Base-by-base conservation (phyloP, 1,140 invertebrate genomes). In the Fopius arisanus region DNA sequence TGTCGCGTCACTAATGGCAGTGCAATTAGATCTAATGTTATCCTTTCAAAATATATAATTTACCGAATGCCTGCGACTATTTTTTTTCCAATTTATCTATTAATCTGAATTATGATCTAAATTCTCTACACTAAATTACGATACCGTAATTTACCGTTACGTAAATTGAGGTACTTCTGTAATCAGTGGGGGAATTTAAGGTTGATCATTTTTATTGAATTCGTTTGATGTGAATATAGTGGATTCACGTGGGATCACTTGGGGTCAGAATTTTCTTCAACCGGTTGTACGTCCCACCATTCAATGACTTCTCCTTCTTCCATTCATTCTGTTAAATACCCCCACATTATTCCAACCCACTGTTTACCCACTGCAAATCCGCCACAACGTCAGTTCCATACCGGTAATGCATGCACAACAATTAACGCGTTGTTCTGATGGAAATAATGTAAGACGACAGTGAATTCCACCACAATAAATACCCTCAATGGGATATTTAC, bases 241-340 rank as follows among this genome's bases (percentile, higher is more conserved):
- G 12, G 4, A 43, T 14, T 48, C 9, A 5, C 16, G 16, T 7
- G 2, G 14, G 43, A 48, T 48, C 43, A 19, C 10, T 59, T 59
- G 26, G 21, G 54, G 54, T 51, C 54, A 59, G 3, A 59, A 59
- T 59, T 59, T 59, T 59, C 14, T 59, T 2, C 19, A 59, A 59
- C 54, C 54, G 54, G 54, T 59, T 59, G 54, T 28, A 0, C 23
- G 54, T 59, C 23, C 54, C 54, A 59, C 54, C 54, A 59, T 59
- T n/a, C 19, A 14, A 19, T 59, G 10, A 59, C 54, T 59, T 59
- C 54, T 51, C 43, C 43, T 51, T 16, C 43, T 59, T 23, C 54
- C 3, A 26, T 59, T 59, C 21, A 12, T 59, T 59, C 23, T 23
- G 23, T 26, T 59, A 59, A 59, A 59, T 59, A 23, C 54, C 54